Conservation (phyloP, 2,888 invertebrate genomes). For the Tetrapedia diversipes region DNA sequence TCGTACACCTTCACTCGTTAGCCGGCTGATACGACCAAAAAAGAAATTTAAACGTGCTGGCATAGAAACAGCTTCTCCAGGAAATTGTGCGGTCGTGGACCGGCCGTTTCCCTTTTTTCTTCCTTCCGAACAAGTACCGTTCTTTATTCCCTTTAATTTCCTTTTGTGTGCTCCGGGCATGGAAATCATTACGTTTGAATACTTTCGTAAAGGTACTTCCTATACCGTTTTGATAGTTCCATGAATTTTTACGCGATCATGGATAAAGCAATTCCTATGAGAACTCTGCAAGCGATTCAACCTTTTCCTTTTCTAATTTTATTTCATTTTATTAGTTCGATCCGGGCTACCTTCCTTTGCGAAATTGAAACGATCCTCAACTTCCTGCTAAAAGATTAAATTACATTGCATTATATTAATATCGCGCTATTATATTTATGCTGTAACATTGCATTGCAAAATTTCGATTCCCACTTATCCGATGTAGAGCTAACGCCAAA, state of each 20-base stretch:
- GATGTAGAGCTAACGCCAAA: neutral
- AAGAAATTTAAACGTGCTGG: neutral
- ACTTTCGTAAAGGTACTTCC: neutral
- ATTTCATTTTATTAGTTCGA: constrained; percentile 14
- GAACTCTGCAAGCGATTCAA: constrained; percentile 5
- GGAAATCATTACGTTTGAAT: constrained; percentile 37
- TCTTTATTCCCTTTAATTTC: constrained; percentile 16
- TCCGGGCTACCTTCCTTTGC: neutral
- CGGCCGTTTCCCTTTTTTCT: neutral
- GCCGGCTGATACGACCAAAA: constrained; percentile 12
- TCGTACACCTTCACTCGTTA: neutral
- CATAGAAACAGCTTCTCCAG: constrained; percentile 4
- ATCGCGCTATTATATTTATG: too few species aligned
- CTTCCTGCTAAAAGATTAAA: neutral
- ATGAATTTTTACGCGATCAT: neutral
- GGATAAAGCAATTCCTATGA: constrained; percentile 17
- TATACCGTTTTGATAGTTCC: neutral
- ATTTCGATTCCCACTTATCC: too few species aligned
- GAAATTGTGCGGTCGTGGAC: constrained; percentile 10
- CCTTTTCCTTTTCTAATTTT: too few species aligned
- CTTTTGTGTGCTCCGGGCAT: constrained; percentile 11
- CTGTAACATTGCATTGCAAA: too few species aligned
- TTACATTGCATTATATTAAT: neutral
- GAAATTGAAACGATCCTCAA: constrained; percentile 16
- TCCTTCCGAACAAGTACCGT: neutral